Percentiles rank a stretch among this genome's conserved stretches.
These are phyloP conservation scores for Acanthurus leucopareius DNA, from an alignment of 2,797 vertebrate species.

Conservation along the genomic window DNA sequence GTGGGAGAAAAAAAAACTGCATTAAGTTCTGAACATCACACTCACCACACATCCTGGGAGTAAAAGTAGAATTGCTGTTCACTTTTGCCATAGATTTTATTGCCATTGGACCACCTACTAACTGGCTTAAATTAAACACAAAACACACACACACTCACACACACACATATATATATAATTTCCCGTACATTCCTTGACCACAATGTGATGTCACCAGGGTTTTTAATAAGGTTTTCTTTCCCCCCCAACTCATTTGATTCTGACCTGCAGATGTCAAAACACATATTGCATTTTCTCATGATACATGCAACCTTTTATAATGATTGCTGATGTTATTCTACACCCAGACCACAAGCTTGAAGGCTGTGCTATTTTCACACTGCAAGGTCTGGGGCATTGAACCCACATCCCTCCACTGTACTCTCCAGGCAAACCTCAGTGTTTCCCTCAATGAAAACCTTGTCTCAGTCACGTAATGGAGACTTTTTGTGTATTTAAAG, in stretches of 20 bases:
- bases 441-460: conserved; percentile 82
- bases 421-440: conserved; percentile 80
- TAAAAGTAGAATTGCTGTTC: conserved; percentile 73
- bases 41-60: conserved; percentile 79
- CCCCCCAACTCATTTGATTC: conserved; percentile 67
- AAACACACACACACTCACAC: conserved; percentile 46
- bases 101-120: conserved; percentile 83
- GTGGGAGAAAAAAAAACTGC: conserved; percentile 63
- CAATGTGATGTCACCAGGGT: conserved; percentile 80
- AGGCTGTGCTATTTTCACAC: conserved; percentile 87
- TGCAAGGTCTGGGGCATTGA: conserved; percentile 79
- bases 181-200: conserved; percentile 74
- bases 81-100: conserved; percentile 75
- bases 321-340: conserved; percentile 83
- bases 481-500: conserved; percentile 79
- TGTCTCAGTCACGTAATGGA: conserved; percentile 77
- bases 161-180: conserved; percentile 63
- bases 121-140: conserved; percentile 75
- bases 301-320: conserved; percentile 81
- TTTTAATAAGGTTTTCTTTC: conserved; percentile 75
- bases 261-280: conserved; percentile 78
- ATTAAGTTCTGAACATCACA: conserved; percentile 69
- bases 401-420: conserved; percentile 86
- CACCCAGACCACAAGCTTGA: conserved; percentile 78
- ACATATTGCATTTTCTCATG: conserved; percentile 69